Evolutionary conservation across 2,888 invertebrate genomes (phyloP), one percentile per base, ranked within the genome.

Genomic region (Alcis repandata): DNA sequence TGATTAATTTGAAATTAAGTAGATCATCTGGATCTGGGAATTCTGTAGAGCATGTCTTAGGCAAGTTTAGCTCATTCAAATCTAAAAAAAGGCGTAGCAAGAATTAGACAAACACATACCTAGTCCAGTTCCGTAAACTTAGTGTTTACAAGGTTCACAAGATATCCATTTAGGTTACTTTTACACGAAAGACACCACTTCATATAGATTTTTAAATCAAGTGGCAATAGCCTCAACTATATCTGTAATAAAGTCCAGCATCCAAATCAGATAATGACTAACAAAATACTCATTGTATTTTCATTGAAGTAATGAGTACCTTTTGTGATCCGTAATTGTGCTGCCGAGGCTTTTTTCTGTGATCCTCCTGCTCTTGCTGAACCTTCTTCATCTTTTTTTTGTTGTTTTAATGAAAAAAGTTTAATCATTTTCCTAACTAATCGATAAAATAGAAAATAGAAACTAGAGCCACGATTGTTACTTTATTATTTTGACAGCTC

Each of bases 21-120:
- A 99, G 95, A 93, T 99, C 99, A 94, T 99, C 98, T 71, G 97
- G 97, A 91, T 99, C 99, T 70, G 98, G 98, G 89, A 99, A 98
- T 85, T 99, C 98, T 87, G 98, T 98, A 82, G 95, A 96, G 92
- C 99, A 99, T 71, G 99, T 99, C 94, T 98, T 98, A 74, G 99
- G 99, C 86, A 99, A 95, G 94, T 98, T 99, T 80, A 99, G 94
- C 94, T 99, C 99, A 93, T 98, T 98, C 85, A 99, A 97, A 95
- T 99, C 99, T 99, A 94, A 60, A 95, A 95, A 40, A 17, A 17
- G 17, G 17, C 41, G n/a, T 40, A 40, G n/a, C 40, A 40, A 40
- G 40, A 13, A 6, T 13, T n/a, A 4, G 13, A 38, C 2, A 13
- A 38, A 32, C 13, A n/a, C n/a, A n/a, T n/a, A n/a, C n/a, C n/a